Conservation (phyloP, 2,113 vertebrate species). For the Clarias macrocephalus region DNA sequence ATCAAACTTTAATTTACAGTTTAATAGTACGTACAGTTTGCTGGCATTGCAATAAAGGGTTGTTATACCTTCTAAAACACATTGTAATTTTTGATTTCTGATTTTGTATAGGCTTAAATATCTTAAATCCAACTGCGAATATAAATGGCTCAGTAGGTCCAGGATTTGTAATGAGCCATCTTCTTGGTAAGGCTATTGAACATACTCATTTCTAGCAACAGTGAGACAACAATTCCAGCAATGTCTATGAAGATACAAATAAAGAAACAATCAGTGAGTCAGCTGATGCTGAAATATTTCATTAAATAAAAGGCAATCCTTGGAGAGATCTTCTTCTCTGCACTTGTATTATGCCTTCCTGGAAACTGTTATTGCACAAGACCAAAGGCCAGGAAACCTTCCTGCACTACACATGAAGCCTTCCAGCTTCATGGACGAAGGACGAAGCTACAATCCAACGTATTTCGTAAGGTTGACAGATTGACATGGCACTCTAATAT, state of each 20-base stretch:
- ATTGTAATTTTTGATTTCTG: neutral
- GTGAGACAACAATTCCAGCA: neutral
- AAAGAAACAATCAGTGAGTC: neutral
- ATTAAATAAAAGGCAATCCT: constrained; percentile 44
- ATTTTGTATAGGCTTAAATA: neutral
- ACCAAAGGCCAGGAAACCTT: neutral
- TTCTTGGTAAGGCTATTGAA: neutral
- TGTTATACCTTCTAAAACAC: neutral
- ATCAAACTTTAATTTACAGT: too few species aligned
- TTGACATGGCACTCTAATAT: neutral
- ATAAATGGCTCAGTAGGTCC: neutral
- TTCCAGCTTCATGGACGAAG: neutral
- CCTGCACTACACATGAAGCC: neutral
- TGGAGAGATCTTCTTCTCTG: constrained; percentile 20
- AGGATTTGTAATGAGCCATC: neutral
- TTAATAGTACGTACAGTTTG: too few species aligned
- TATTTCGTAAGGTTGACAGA: neutral
- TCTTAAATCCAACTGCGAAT: neutral
- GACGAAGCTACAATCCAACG: neutral
- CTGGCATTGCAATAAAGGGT: neutral
- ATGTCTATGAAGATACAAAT: constrained; percentile 1
- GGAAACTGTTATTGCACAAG: constrained; percentile 32
- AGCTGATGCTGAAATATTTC: constrained; percentile 46
- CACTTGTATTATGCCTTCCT: constrained; percentile 37
- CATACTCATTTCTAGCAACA: neutral